These are phyloP conservation scores for Pristiophorus japonicus DNA, from an alignment of 2,113 vertebrate species.

Conservation along the genomic window DNA sequence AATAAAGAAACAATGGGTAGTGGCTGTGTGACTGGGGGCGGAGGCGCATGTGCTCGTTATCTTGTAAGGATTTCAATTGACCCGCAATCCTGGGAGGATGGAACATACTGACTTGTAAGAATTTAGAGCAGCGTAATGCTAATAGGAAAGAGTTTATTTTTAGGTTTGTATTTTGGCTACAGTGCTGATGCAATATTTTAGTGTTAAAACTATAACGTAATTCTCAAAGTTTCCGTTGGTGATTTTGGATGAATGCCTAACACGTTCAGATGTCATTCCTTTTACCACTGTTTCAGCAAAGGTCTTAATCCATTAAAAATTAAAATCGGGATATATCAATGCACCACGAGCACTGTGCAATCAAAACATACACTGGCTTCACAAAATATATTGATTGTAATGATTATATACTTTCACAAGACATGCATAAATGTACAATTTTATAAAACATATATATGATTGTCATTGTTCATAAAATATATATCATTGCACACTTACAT, in stretches of 20 bases:
- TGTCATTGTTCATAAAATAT: background rate
- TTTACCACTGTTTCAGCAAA: background rate
- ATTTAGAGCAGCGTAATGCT: background rate
- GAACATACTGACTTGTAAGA: constrained; percentile 7
- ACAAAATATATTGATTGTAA: background rate
- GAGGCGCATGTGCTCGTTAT: background rate
- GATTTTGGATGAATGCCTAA: no score
- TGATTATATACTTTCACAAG: background rate
- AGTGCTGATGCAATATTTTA: background rate
- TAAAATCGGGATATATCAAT: background rate
- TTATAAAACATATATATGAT: background rate
- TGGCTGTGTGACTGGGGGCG: constrained; percentile 30
- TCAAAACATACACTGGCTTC: background rate
- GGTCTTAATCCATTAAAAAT: background rate
- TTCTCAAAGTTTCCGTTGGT: background rate
- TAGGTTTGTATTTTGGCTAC: background rate
- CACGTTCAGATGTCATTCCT: background rate
- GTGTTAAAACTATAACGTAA: background rate
- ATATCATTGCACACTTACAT: background rate
- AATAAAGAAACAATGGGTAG: constrained; percentile 28
- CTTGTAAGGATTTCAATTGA: constrained; percentile 32
- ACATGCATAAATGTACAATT: background rate
- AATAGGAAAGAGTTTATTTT: constrained; percentile 22
- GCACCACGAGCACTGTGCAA: background rate
- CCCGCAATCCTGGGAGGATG: constrained; percentile 9